A percentile compares a stretch with the other conserved stretches of the same genome.
phyloP scores from a whole-genome alignment of 2,888 invertebrate species.

The Drosophila stalkeri region DNA sequence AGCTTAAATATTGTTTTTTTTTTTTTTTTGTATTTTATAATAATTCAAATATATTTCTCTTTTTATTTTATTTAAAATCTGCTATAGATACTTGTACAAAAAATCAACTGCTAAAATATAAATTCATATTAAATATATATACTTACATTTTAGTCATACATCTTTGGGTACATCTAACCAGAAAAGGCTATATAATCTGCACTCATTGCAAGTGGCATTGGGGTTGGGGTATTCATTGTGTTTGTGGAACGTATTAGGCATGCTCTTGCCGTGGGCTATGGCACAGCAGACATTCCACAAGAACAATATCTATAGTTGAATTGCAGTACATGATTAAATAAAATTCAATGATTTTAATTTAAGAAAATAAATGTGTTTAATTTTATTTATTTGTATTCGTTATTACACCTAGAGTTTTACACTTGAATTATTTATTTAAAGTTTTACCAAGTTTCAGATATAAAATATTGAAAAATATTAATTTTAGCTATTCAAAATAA shows the following conservation, averaged over 20 bases:
- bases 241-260: slow-evolving; percentile 52
- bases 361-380: no score
- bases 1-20: no score
- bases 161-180: neutral
- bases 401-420: no score
- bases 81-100: no score
- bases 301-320: neutral
- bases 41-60: no score
- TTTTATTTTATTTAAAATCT: neutral
- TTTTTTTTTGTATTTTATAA: no score
- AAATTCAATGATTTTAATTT: no score
- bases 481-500: no score
- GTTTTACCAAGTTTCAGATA: no score
- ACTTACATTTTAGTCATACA: neutral
- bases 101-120: neutral
- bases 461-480: neutral
- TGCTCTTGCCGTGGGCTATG: slow-evolving; percentile 6
- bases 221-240: slow-evolving; percentile 16
- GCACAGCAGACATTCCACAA: slow-evolving; percentile 7
- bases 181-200: neutral
- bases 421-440: no score
- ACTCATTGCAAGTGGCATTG: slow-evolving; percentile 30
- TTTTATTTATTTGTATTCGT: no score
- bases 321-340: neutral
- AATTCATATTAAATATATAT: neutral